These are phyloP conservation scores for Conchocele bisecta DNA, from an alignment of 2,888 invertebrate species.

Conservation along the genomic window DNA sequence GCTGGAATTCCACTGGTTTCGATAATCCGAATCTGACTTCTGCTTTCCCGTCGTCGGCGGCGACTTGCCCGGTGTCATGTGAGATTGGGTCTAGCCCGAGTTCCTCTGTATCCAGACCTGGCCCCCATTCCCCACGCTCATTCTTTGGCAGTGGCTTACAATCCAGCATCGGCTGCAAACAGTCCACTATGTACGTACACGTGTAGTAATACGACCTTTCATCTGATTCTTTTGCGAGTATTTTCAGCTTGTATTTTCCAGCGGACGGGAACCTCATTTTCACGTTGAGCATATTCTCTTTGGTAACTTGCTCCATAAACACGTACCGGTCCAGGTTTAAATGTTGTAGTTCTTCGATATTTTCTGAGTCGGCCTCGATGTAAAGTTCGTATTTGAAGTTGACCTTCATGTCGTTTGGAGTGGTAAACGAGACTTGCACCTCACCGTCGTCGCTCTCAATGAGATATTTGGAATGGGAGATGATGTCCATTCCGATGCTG, in stretches of 20 bases:
- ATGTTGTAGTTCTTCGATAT: slow-evolving; percentile 48
- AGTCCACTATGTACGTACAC: slow-evolving; percentile 64
- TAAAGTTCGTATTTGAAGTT: slow-evolving; percentile 66
- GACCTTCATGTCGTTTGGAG: slow-evolving; percentile 51
- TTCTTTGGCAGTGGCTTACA: slow-evolving; percentile 71
- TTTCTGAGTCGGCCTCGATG: slow-evolving; percentile 54
- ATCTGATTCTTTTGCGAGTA: slow-evolving; percentile 66
- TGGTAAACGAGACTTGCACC: slow-evolving; percentile 55
- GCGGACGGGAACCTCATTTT: slow-evolving; percentile 64
- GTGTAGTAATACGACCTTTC: slow-evolving; percentile 63
- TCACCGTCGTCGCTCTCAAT: slow-evolving; percentile 59
- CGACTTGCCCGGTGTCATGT: slow-evolving; percentile 68
- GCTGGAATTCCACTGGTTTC: slow-evolving; percentile 67
- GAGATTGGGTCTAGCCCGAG: slow-evolving; percentile 70
- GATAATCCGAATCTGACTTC: slow-evolving; percentile 72
- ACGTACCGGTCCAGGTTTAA: slow-evolving; percentile 64
- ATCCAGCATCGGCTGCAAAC: slow-evolving; percentile 51
- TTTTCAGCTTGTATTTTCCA: slow-evolving; percentile 68
- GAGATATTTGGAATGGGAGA: slow-evolving; percentile 57
- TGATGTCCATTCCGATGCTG: slow-evolving; percentile 58
- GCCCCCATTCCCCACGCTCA: slow-evolving; percentile 79
- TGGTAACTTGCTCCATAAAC: slow-evolving; percentile 66
- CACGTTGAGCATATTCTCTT: slow-evolving; percentile 55
- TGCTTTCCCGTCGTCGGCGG: slow-evolving; percentile 71
- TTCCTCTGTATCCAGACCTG: slow-evolving; percentile 70